Evolutionary conservation across 1,140 invertebrate species (phyloP).

Genomic region (Vanessa tameamea): DNA sequence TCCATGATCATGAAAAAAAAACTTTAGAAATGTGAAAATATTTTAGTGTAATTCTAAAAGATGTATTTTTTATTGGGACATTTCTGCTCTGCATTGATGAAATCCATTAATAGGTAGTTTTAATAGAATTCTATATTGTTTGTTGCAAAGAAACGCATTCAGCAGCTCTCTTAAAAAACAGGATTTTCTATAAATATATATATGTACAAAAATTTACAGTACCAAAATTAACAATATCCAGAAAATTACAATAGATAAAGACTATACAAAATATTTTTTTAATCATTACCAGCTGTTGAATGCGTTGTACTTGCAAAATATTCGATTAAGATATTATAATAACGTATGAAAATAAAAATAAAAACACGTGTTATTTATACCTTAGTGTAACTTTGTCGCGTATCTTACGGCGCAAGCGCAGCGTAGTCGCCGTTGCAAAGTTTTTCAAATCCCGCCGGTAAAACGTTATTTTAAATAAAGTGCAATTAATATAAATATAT

Average conservation of each 20-base stretch:
- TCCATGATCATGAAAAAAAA: background rate
- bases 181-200: conserved; percentile 14
- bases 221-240: conserved; percentile 9
- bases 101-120: conserved; percentile 28
- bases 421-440: conserved; percentile 20
- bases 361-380: conserved; percentile 8
- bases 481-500: conserved; percentile 14
- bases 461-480: conserved; percentile 26
- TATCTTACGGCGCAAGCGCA: background rate
- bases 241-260: conserved; percentile 17
- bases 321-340: conserved; percentile 9
- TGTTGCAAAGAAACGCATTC: background rate
- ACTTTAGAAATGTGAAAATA: conserved; percentile 15
- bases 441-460: conserved; percentile 33
- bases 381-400: conserved; percentile 4
- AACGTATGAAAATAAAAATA: conserved; percentile 8
- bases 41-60: conserved; percentile 15
- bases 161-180: background rate
- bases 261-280: conserved; percentile 19
- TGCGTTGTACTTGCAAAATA: conserved; percentile 5
- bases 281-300: background rate
- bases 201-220: conserved; percentile 4
- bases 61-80: conserved; percentile 12
- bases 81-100: background rate
- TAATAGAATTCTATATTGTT: conserved; percentile 28